These are phyloP conservation scores for Erynnis tages DNA, from an alignment of 2,888 invertebrate species.

Conservation along the genomic window DNA sequence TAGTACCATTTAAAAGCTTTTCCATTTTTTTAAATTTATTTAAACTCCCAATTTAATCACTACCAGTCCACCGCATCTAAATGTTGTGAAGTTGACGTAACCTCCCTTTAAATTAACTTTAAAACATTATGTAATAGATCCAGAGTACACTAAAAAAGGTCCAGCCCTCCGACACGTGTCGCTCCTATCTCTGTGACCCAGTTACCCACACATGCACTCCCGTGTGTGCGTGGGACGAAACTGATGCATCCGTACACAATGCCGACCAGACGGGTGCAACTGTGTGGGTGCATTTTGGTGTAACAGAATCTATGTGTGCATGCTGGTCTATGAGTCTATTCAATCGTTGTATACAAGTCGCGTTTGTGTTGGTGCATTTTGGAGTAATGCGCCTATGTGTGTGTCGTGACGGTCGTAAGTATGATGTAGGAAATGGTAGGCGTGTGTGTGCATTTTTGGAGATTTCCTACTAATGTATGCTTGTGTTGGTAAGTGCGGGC, in stretches of 20 bases:
- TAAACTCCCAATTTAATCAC: too few species aligned
- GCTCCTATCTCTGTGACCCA: constrained; percentile 77
- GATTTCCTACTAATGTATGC: constrained; percentile 9
- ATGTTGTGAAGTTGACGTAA: constrained; percentile 7
- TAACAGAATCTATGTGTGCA: constrained; percentile 30
- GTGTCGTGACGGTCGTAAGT: constrained; percentile 5
- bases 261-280: background rate
- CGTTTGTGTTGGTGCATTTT: constrained; percentile 39
- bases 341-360: background rate
- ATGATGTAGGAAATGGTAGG: background rate
- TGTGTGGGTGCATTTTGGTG: constrained; percentile 30
- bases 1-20: too few species aligned
- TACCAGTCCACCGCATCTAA: too few species aligned
- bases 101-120: background rate
- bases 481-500: background rate
- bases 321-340: constrained; percentile 10
- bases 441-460: constrained; percentile 23
- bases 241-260: constrained; percentile 47
- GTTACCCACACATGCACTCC: constrained; percentile 61
- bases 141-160: constrained; percentile 54
- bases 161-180: constrained; percentile 78
- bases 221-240: constrained; percentile 42
- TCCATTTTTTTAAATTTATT: too few species aligned
- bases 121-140: constrained; percentile 32
- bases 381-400: constrained; percentile 30